Evolutionary conservation across 2,797 vertebrate genomes (phyloP), one percentile per base, ranked within the genome.

Genomic region (Crocodylus rhombifer): DNA sequence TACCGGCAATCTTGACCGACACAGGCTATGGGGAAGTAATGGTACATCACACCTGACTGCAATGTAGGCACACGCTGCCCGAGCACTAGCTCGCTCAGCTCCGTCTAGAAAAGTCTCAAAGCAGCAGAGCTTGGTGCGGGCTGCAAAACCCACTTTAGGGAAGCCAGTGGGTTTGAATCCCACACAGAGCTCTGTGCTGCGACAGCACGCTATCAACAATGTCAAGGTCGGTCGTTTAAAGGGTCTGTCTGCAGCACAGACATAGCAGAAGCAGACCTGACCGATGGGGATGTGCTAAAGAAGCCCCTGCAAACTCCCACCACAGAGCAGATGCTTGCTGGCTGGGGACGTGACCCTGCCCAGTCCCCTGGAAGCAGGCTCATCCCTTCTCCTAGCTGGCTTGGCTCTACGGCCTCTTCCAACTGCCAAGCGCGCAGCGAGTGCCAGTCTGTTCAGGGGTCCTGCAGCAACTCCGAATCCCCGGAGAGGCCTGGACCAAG

Each of bases 401-500:
- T 30, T 18, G 2, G 0, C 60, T n/a, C 92, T 5, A 80, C 79
- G 80, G 86, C 87, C 42, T 55, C 3, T 25, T 4, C 60, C 2
- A 5, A 4, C 7, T 4, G 57, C 86, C 8, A 2, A 62, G 82
- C 55, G 61, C 81, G 56, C 36, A 51, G 69, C 69, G 69, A 42
- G 51, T 7, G 18, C 0, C 55, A 1, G 55, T 28, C 63, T 77
- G 1, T 12, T 14, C 4, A 0, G 61, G 18, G 15, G 30, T 63
- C 80, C 58, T 91, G 94, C 93, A 92, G 93, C 25, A 23, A 90
- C 1, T 93, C 96, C 89, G 80, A 14, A 6, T 62, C 7, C 71
- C 4, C 20, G 78, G 55, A 84, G 64, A 61, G 51, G 87, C 92
- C 79, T 69, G 92, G 92, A 89, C 92, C 94, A 84, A 82, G 91